Evolutionary conservation across 2,113 vertebrate species (phyloP).

Genomic region (Psilopsiagon aymara): DNA sequence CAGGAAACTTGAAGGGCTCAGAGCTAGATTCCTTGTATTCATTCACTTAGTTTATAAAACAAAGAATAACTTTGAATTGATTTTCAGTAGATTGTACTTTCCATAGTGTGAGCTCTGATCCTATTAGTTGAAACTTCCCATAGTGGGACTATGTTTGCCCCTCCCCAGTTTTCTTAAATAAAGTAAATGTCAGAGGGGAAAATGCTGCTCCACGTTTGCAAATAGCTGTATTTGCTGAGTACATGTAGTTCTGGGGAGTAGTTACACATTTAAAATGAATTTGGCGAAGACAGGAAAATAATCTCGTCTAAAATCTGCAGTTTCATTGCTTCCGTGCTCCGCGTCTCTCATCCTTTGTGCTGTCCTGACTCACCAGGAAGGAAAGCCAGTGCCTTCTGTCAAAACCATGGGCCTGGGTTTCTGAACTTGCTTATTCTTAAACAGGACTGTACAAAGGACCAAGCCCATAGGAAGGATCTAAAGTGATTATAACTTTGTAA

Average conservation of each 20-base stretch:
- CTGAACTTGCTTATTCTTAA: background rate
- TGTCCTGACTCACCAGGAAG: background rate
- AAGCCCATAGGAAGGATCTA: background rate
- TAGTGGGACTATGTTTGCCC: background rate
- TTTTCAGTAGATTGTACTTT: background rate
- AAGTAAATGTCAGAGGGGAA: background rate
- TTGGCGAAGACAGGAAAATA: background rate
- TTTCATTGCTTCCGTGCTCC: background rate
- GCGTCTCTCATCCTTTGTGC: background rate
- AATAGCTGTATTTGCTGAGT: background rate
- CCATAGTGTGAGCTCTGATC: background rate
- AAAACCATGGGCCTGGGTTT: background rate
- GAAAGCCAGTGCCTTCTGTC: background rate
- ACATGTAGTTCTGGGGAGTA: background rate
- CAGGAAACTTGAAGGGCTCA: background rate
- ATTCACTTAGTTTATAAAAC: background rate
- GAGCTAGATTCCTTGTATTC: background rate
- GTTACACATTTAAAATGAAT: background rate
- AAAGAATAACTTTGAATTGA: background rate
- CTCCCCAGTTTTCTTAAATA: background rate
- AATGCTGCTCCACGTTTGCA: background rate
- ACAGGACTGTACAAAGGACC: background rate
- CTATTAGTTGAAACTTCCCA: background rate
- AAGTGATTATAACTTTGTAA: background rate
- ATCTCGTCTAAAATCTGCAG: constrained; percentile 46